phyloP scores from a whole-genome alignment of 2,888 invertebrate genomes.

The Oscheius myriophilus region DNA sequence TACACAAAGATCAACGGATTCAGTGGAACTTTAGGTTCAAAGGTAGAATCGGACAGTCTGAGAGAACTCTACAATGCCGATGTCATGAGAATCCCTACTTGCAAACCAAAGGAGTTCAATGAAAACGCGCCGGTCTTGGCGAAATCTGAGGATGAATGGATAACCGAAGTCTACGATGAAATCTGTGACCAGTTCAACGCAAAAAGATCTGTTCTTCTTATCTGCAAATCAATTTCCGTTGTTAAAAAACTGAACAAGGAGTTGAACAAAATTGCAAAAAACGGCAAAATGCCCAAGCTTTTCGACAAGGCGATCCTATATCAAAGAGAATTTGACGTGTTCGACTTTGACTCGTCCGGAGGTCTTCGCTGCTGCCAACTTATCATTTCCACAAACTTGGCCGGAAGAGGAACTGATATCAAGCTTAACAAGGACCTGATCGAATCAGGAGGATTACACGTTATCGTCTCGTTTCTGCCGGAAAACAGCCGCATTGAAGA shows the following conservation, averaged over 20 bases:
- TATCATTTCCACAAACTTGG: conserved; percentile 72
- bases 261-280: background rate
- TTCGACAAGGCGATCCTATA: conserved; percentile 9
- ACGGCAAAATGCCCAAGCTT: background rate
- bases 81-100: conserved; percentile 33
- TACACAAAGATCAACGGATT: conserved; percentile 69
- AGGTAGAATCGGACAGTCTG: conserved; percentile 51
- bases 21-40: conserved; percentile 71
- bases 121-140: conserved; percentile 30
- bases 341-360: conserved; percentile 10
- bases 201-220: conserved; percentile 66
- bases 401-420: conserved; percentile 72
- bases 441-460: conserved; percentile 71
- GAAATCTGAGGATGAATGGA: conserved; percentile 15
- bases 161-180: conserved; percentile 19
- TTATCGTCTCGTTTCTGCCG: conserved; percentile 71
- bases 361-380: conserved; percentile 42
- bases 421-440: conserved; percentile 58
- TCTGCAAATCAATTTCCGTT: conserved; percentile 60
- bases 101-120: conserved; percentile 25
- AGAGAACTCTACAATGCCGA: conserved; percentile 28
- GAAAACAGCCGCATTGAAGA: conserved; percentile 71
- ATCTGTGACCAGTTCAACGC: conserved; percentile 31
- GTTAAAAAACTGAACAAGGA: conserved; percentile 41
- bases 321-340: conserved; percentile 33